Base-by-base conservation (phyloP, 1,140 invertebrate genomes). In the Conopomorpha cramerella region DNA sequence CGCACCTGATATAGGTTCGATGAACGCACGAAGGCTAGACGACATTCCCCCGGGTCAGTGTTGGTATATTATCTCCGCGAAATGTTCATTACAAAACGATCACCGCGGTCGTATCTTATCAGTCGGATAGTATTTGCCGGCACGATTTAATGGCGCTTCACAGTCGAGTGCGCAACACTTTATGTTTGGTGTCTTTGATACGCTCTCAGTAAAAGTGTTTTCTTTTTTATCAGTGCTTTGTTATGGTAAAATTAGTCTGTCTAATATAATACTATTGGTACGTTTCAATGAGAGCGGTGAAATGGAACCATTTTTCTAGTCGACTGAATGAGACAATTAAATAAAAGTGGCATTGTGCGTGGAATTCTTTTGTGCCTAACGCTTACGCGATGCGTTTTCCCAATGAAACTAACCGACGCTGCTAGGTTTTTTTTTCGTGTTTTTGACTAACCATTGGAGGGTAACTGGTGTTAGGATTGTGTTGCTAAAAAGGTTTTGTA, bases 71-170 rank as follows among this genome's bases (percentile, higher is more conserved):
- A 8, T 14, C 34, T 30, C 30, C 15, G 18, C 16, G 44, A 30
- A 39, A 36, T 27, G 29, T 39, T 30, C 39, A 37, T 36, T 37
- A 37, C 34, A n/a, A n/a, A n/a, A n/a, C n/a, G n/a, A n/a, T n/a
- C n/a, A n/a, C n/a, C n/a, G n/a, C n/a, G n/a, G n/a, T 44, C 30
- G 32, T 65, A 71, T 67, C 63, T 70, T 67, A 70, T 70, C 65
- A 44, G 35, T 39, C 19, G 18, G 19, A 42, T 23, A 34, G 18
- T 41, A 43, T 39, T 29, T 38, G 14, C 27, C 33, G n/a, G n/a
- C n/a, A n/a, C n/a, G n/a, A n/a, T n/a, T n/a, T n/a, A 47, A 42
- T 47, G 34, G 36, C 40, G 46, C 28, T 49, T 56, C 41, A 50
- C 44, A 47, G 32, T 47, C 19, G 44, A 48, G 39, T 51, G 50